A percentile compares a stretch with the other conserved stretches of the same genome.
These are phyloP conservation scores for Cynopterus brachyotis DNA, from an alignment of 2,113 vertebrate species.

Conservation along the genomic window DNA sequence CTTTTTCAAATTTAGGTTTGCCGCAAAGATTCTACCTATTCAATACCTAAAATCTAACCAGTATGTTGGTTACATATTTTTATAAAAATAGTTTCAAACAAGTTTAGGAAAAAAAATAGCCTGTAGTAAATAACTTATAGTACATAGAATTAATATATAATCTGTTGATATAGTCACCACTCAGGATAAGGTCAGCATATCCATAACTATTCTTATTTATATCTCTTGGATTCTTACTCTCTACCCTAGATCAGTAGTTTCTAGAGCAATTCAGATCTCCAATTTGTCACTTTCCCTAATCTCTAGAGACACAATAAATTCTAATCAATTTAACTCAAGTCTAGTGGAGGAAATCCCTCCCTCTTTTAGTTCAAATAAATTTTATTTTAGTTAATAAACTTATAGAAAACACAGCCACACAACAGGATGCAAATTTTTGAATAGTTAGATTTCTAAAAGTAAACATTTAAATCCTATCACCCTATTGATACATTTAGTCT, in stretches of 20 bases:
- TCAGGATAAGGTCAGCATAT: background rate
- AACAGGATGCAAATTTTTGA: background rate
- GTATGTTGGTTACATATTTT: background rate
- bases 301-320: background rate
- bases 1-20: background rate
- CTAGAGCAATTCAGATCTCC: background rate
- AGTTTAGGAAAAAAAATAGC: background rate
- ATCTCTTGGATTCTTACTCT: background rate
- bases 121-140: background rate
- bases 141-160: background rate
- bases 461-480: background rate
- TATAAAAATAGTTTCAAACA: background rate
- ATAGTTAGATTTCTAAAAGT: background rate
- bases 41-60: background rate
- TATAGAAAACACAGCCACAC: background rate
- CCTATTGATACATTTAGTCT: background rate
- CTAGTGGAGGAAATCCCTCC: fast-evolving
- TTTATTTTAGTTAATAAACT: background rate
- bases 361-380: background rate
- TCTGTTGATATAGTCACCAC: background rate
- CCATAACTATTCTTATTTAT: background rate
- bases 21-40: background rate
- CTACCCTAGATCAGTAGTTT: background rate
- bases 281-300: background rate
- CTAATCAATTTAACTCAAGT: background rate